Conservation (phyloP, 2,888 invertebrate species). For the Xestia sexstrigata region DNA sequence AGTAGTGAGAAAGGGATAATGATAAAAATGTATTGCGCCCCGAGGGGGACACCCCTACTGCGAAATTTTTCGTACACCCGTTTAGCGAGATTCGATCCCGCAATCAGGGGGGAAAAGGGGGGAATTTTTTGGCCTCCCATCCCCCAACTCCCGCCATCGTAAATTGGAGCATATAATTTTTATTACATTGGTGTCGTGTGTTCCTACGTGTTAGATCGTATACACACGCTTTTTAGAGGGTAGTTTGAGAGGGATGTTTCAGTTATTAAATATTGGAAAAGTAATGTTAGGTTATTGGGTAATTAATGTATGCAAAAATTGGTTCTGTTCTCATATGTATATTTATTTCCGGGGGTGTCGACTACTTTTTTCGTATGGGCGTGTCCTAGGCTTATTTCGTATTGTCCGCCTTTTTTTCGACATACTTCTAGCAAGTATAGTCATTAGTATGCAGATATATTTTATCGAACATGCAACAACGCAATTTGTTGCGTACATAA, state of each 20-base stretch:
- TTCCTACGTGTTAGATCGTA: slow-evolving; percentile 76
- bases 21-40: slow-evolving; percentile 88
- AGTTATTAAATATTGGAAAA: slow-evolving; percentile 43
- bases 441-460: slow-evolving; percentile 36
- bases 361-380: slow-evolving; percentile 58
- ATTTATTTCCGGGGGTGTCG: slow-evolving; percentile 56
- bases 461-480: slow-evolving; percentile 14
- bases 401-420: slow-evolving; percentile 47
- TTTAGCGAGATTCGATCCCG: slow-evolving; percentile 90
- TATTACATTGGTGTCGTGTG: slow-evolving; percentile 89
- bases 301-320: slow-evolving; percentile 57
- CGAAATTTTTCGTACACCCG: slow-evolving; percentile 84
- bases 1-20: slow-evolving; percentile 88
- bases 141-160: slow-evolving; percentile 79
- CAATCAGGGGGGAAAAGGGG: slow-evolving; percentile 85
- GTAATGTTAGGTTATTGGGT: slow-evolving; percentile 14
- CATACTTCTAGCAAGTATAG: slow-evolving; percentile 49
- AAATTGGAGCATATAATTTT: slow-evolving; percentile 91
- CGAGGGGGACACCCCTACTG: slow-evolving; percentile 75
- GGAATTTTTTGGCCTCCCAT: slow-evolving; percentile 83
- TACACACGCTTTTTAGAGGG: slow-evolving; percentile 58
- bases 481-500: slow-evolving; percentile 10
- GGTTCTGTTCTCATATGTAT: slow-evolving; percentile 37
- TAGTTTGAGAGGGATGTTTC: slow-evolving; percentile 45
- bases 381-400: slow-evolving; percentile 54